Conservation (phyloP, 2,113 vertebrate species). For the Sphyrna mokarran region DNA sequence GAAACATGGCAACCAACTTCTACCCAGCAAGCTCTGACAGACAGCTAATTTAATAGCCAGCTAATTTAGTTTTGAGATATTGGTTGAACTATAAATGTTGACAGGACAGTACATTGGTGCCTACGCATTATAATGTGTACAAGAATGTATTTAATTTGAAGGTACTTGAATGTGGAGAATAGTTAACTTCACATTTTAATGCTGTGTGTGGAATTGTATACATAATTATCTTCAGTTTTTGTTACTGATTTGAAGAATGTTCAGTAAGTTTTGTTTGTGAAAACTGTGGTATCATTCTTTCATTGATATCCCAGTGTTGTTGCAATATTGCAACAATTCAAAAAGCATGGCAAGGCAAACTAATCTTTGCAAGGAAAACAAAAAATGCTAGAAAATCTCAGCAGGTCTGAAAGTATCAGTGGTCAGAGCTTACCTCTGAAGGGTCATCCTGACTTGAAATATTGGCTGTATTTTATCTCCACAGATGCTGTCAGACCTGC, state of each 20-base stretch:
- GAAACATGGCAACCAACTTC: not conserved
- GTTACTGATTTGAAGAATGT: not conserved
- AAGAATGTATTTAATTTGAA: not conserved
- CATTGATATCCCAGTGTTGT: not conserved
- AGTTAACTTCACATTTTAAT: not conserved
- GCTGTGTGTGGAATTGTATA: not conserved
- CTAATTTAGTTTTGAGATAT: not conserved
- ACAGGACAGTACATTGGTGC: not conserved
- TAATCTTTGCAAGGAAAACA: not conserved
- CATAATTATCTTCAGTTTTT: not conserved
- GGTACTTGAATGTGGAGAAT: not conserved
- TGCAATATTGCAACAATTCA: not conserved
- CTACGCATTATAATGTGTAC: not conserved
- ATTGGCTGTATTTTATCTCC: too few species aligned
- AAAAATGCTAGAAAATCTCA: too few species aligned
- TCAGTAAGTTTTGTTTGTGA: not conserved
- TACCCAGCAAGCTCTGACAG: not conserved
- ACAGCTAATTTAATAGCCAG: not conserved
- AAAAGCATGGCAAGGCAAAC: not conserved
- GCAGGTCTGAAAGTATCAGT: too few species aligned
- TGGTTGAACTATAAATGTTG: not conserved
- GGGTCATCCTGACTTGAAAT: too few species aligned
- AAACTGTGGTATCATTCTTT: not conserved
- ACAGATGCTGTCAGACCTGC: too few species aligned
- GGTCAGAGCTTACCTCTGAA: too few species aligned